Base-by-base conservation (phyloP, 2,888 invertebrate genomes). In the Tipula confusa region DNA sequence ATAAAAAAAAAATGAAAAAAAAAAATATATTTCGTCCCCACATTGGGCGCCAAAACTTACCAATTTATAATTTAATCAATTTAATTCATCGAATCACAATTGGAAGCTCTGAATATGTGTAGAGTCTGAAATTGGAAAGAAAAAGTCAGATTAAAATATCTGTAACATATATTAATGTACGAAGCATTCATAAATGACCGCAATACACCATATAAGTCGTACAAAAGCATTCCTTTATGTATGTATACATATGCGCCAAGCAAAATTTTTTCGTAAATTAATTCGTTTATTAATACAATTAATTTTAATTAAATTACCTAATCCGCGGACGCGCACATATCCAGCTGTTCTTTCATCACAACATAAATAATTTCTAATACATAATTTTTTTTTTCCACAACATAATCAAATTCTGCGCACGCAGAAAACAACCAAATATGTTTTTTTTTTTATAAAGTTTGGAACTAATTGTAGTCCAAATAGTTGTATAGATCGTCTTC, bases 291-390 rank as follows among this genome's bases (percentile, higher is more conserved):
- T 64, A 64, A 64, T 64, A 64, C 64, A 64, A 64, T 64, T 64
- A 64, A 11, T 24, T 64, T 64, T 64, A 64, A 64, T 64, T 24
- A 64, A 64, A 64, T 64, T 64, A 64, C 64, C 24, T 64, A 64
- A 64, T 64, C 64, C 64, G 24, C 24, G 64, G 64, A 24, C 64
- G 24, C 6, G 64, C 64, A 24, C n/a, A 43, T 43, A 43, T 64
- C 64, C 64, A 64, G 64, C 64, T 64, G 64, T 64, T 64, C 64
- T 64, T 64, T 64, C 64, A 64, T 64, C 64, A 24, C 64, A n/a
- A 43, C 43, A 36, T 11, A 36, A 43, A 43, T 43, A n/a, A 43
- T 64, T 64, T 24, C n/a, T 64, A 64, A 64, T 64, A n/a, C n/a
- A n/a, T n/a, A n/a, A n/a, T n/a, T n/a, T n/a, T 64, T 64, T 18